Evolutionary conservation across 2,797 vertebrate genomes (phyloP).

Genomic region (Centroberyx gerrardi): DNA sequence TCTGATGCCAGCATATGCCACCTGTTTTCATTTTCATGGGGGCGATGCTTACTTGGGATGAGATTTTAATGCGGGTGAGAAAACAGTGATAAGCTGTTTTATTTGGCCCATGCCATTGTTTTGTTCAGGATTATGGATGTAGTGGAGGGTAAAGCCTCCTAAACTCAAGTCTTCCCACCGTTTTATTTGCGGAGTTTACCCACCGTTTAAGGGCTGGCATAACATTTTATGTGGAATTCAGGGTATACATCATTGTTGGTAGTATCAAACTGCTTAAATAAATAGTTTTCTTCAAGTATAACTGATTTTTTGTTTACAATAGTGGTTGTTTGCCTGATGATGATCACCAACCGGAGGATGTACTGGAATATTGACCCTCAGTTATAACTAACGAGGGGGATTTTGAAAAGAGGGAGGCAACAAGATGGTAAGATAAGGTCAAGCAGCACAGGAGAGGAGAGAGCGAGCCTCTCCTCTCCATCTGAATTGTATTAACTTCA

Average conservation of each 20-base stretch:
- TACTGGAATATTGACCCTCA: neutral
- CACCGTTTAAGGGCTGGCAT: constrained; percentile 13
- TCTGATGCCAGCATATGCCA: constrained; percentile 11
- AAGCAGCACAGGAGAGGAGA: constrained; percentile 5
- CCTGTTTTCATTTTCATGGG: constrained; percentile 15
- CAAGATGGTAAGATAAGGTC: constrained; percentile 43
- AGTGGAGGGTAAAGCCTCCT: neutral
- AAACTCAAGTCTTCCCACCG: neutral
- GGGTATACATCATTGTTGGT: neutral
- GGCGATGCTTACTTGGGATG: constrained; percentile 6
- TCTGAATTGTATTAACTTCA: constrained; percentile 67
- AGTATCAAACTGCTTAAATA: neutral
- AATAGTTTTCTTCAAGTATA: neutral
- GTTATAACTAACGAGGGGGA: neutral
- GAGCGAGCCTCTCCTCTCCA: constrained; percentile 21
- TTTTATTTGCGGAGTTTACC: neutral
- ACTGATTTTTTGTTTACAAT: too few species aligned
- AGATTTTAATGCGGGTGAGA: constrained; percentile 39
- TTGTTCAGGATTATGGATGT: constrained; percentile 33
- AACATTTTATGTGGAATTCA: constrained; percentile 32
- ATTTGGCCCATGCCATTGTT: constrained; percentile 4
- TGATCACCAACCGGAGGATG: too few species aligned
- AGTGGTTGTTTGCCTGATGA: too few species aligned
- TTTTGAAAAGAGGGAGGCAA: constrained; percentile 5
- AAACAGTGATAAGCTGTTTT: constrained; percentile 31